Conservation (phyloP, 2,113 vertebrate species). For the Marmota flaviventris region DNA sequence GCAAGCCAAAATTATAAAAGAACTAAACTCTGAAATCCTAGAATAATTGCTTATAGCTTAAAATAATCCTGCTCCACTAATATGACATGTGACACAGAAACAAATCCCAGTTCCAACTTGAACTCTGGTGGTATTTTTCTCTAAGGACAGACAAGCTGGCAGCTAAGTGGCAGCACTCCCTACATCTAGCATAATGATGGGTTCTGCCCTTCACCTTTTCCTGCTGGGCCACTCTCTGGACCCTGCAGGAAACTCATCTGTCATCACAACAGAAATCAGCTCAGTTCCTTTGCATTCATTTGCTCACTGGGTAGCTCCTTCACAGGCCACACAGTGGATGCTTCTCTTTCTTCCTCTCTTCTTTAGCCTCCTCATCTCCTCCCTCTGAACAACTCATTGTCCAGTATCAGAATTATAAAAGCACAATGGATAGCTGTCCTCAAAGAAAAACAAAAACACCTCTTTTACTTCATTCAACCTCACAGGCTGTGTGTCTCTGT, state of each 20-base stretch:
- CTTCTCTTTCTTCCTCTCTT: constrained; percentile 8
- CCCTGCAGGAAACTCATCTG: constrained; percentile 24
- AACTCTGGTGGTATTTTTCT: neutral
- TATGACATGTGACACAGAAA: neutral
- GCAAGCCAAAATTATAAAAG: constrained; percentile 41
- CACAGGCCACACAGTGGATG: neutral
- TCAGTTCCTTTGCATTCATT: neutral
- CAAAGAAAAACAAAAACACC: neutral
- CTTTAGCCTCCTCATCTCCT: neutral
- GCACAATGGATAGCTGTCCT: neutral
- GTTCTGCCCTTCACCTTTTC: neutral
- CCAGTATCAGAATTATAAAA: neutral
- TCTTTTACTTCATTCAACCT: neutral
- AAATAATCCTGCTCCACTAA: neutral
- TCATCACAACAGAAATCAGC: constrained; percentile 34
- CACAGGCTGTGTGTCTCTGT: neutral
- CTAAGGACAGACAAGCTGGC: neutral
- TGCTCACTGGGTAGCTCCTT: neutral
- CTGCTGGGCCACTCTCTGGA: neutral
- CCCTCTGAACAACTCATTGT: neutral
- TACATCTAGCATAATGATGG: neutral
- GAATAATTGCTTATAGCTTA: neutral
- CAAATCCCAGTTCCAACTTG: neutral
- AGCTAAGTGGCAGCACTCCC: neutral
- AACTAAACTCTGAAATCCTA: constrained; percentile 7